Evolutionary conservation across 2,888 invertebrate species (phyloP), one percentile per base, ranked within the genome.

Genomic region (Theretra japonica): DNA sequence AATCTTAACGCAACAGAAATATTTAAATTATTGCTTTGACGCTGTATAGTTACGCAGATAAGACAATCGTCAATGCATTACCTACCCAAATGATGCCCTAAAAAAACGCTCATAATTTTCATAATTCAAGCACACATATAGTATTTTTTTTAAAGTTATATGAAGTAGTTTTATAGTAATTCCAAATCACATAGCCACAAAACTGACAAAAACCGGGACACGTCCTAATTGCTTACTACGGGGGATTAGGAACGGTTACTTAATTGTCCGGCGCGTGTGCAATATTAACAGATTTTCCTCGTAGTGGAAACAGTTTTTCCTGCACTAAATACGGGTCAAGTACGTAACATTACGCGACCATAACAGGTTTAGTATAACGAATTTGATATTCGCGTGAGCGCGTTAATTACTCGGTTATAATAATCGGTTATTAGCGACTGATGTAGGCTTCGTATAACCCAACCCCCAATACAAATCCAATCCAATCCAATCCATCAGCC

Each of bases 121-220:
- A 41, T n/a, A n/a, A n/a, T n/a, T n/a, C n/a, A 41, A 4, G 2
- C 2, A 41, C 41, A 41, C n/a, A 41, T 41, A 15, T 41, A 8
- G 11, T 41, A 11, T 41, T 41, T 41, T 6, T 41, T 41, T 15
- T 15, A 3, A 41, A 15, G 41, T 15, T 41, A 41, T 41, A 41
- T 33, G 11, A 8, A 21, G 21, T 21, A 30, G 33, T 41, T 41
- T 62, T 41, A 62, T 41, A 41, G 17, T 53, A 57, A 21, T 23
- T 56, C 23, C 69, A 50, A 48, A 28, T 68, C 30, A 58, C 60
- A 73, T 76, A 74, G 77, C 76, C 75, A 81, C 75, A 75, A 75
- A 76, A 79, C 77, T 58, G 68, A 68, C 70, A 72, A 73, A 70
- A 73, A 73, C 70, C 73, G 70, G 68, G 70, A 70, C 68, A 58